Evolutionary conservation across 2,113 vertebrate genomes (phyloP).

Genomic region (Dolichallabes microphthalmus): DNA sequence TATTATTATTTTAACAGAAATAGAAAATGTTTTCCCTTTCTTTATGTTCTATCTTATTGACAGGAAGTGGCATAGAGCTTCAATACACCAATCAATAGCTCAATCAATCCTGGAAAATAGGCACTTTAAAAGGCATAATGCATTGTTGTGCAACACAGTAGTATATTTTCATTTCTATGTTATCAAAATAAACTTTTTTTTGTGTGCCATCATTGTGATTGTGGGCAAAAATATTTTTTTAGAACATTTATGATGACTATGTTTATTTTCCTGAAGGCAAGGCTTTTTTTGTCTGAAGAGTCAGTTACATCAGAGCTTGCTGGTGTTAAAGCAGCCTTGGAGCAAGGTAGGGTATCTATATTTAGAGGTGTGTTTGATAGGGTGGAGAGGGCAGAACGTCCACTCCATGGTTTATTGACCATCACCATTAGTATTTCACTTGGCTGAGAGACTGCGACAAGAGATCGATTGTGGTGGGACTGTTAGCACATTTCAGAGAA

Average conservation of each 20-base stretch:
- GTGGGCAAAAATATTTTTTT: not conserved
- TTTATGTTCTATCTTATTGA: constrained; percentile 21
- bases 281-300: not conserved
- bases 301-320: not conserved
- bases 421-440: constrained; percentile 72
- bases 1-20: not conserved
- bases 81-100: constrained; percentile 38
- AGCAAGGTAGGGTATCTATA: constrained; percentile 61
- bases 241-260: not conserved
- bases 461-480: constrained; percentile 73
- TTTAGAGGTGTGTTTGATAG: constrained; percentile 65
- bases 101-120: constrained; percentile 27
- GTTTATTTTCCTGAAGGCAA: not conserved
- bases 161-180: not conserved
- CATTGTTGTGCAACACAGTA: not conserved
- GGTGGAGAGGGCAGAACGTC: constrained; percentile 65
- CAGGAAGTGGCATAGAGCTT: constrained; percentile 28
- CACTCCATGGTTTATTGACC: constrained; percentile 75
- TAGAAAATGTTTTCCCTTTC: constrained; percentile 39
- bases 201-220: not conserved
- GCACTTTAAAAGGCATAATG: constrained; percentile 20
- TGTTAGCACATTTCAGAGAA: constrained; percentile 69
- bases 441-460: constrained; percentile 67
- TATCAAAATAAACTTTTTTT: not conserved
- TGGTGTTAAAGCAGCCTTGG: constrained; percentile 48